Percentiles rank a stretch among this genome's conserved stretches.
These are phyloP conservation scores for Papilio glaucus DNA, from an alignment of 1,140 invertebrate genomes.

Conservation along the genomic window DNA sequence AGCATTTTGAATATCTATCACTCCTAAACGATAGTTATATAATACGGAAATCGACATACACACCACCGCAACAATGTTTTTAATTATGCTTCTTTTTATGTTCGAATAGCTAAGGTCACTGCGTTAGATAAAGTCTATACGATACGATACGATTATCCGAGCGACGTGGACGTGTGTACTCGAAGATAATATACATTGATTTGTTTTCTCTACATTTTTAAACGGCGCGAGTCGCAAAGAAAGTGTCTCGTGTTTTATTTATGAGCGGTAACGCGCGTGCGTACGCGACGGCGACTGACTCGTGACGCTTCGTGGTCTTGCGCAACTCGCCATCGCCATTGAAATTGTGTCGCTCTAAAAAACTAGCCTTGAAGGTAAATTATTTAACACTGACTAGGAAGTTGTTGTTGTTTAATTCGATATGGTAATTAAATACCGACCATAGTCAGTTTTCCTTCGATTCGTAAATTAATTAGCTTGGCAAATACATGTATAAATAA, in stretches of 20 bases:
- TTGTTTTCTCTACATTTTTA: constrained; percentile 37
- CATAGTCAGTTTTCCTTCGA: too few species aligned
- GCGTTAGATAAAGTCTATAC: constrained; percentile 11
- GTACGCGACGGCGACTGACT: constrained; percentile 52
- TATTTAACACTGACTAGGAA: constrained; percentile 40
- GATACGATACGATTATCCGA: constrained; percentile 2
- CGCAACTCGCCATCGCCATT: constrained; percentile 55
- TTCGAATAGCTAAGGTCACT: constrained; percentile 34
- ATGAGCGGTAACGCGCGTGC: constrained; percentile 53
- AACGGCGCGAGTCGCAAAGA: constrained; percentile 2
- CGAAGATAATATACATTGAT: constrained; percentile 10
- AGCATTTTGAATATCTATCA: constrained; percentile 53
- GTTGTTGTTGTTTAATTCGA: constrained; percentile 1
- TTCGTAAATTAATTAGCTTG: too few species aligned
- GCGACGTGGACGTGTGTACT: constrained; percentile 16
- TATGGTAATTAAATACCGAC: neutral
- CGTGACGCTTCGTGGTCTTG: constrained; percentile 49
- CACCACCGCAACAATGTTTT: constrained; percentile 13
- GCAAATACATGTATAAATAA: too few species aligned
- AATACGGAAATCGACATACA: constrained; percentile 3
- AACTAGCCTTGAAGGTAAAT: constrained; percentile 53
- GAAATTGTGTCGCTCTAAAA: constrained; percentile 46
- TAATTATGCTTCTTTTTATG: neutral
- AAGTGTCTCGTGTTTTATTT: constrained; percentile 43
- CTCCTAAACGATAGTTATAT: constrained; percentile 17